Conservation (phyloP, 2,797 vertebrate genomes). For the Buphagus erythrorhynchus region DNA sequence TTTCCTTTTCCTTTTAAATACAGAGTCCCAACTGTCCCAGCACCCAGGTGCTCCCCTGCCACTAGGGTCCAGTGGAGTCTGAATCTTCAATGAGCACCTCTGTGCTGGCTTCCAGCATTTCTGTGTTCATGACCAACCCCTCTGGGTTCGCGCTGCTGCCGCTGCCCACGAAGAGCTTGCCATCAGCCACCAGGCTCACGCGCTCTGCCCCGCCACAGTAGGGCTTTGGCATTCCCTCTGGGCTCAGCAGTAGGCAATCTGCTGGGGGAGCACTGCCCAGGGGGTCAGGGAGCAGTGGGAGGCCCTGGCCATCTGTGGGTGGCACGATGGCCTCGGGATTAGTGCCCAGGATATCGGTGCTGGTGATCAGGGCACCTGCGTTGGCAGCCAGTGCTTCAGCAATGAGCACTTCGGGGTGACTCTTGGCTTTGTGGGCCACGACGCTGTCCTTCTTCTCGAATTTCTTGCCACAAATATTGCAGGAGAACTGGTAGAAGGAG, state of each 20-base stretch:
- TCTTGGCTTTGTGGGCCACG: constrained; percentile 89
- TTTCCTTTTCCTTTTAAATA: constrained; percentile 72
- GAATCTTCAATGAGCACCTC: constrained; percentile 86
- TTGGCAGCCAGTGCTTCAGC: constrained; percentile 96
- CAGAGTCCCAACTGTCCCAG: constrained; percentile 74
- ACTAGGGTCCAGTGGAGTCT: constrained; percentile 82
- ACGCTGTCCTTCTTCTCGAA: constrained; percentile 99
- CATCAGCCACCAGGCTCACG: constrained; percentile 77
- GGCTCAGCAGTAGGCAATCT: constrained; percentile 77
- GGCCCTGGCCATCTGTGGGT: constrained; percentile 81
- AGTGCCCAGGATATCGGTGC: constrained; percentile 88
- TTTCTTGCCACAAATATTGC: constrained; percentile 97
- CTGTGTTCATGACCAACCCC: constrained; percentile 81
- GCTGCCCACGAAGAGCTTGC: constrained; percentile 79
- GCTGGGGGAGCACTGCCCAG: constrained; percentile 75
- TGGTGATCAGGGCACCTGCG: constrained; percentile 91
- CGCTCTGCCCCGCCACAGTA: constrained; percentile 76
- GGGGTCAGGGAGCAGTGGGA: constrained; percentile 83
- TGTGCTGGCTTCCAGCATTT: constrained; percentile 82
- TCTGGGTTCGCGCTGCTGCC: constrained; percentile 68
- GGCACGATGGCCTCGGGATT: constrained; percentile 81
- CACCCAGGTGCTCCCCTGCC: constrained; percentile 54
- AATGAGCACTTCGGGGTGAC: constrained; percentile 93
- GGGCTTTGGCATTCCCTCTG: constrained; percentile 77
- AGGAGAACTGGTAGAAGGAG: constrained; percentile 96